phyloP scores from a whole-genome alignment of 2,113 vertebrate species.

The Pantherophis guttatus region DNA sequence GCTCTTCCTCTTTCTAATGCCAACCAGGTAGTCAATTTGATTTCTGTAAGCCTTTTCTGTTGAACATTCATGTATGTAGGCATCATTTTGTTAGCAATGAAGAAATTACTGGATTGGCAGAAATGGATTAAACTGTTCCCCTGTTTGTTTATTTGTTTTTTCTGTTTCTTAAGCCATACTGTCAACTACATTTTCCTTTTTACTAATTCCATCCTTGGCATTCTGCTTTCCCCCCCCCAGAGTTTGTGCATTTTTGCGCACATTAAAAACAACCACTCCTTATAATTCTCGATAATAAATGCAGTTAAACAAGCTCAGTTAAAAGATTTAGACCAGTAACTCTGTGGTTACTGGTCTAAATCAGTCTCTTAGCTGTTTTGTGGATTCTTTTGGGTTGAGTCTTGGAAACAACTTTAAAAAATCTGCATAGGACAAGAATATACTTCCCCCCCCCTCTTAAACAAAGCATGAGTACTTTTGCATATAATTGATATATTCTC shows the following conservation, averaged over 20 bases:
- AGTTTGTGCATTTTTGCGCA: not conserved
- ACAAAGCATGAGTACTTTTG: not conserved
- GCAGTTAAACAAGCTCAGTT: not conserved
- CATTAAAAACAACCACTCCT: not conserved
- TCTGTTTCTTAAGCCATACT: not conserved
- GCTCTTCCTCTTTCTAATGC: not conserved
- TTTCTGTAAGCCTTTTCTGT: not conserved
- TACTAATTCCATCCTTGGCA: not conserved
- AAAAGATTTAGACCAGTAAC: not conserved
- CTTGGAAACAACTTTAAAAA: not conserved
- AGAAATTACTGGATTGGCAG: not conserved
- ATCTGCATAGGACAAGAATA: not conserved
- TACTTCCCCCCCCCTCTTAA: not conserved
- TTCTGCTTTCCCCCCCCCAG: not conserved
- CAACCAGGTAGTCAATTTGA: not conserved
- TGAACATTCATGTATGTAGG: not conserved
- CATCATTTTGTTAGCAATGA: not conserved
- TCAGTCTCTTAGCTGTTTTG: not conserved
- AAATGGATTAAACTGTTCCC: not conserved
- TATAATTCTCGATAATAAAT: not conserved
- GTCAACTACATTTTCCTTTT: not conserved
- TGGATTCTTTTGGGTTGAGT: not conserved
- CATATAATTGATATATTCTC: conserved; percentile 17
- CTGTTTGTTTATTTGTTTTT: not conserved
- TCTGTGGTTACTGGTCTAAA: not conserved